A percentile compares a stretch with the other conserved stretches of the same genome.
Conservation (phyloP, 1,140 invertebrate species). For the Pseudomyrmex gracilis region DNA sequence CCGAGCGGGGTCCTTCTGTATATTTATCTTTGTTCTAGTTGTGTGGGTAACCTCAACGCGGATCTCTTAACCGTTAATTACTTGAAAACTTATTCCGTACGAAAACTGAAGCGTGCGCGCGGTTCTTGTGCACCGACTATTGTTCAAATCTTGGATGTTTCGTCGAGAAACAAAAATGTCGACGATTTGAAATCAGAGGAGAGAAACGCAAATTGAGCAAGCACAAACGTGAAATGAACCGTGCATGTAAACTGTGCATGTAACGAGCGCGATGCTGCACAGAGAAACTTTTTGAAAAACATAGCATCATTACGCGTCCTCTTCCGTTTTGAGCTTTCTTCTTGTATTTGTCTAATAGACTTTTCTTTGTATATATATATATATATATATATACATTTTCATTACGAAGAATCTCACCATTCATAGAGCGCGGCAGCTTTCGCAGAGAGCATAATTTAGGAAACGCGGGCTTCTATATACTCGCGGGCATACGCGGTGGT, state of each 20-base stretch:
- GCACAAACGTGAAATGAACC: background rate
- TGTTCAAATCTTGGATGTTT: background rate
- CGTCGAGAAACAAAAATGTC: background rate
- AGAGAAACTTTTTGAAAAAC: background rate
- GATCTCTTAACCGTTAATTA: background rate
- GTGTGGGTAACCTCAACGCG: background rate
- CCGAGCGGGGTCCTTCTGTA: background rate
- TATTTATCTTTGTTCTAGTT: constrained; percentile 34
- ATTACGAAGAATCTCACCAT: constrained; percentile 3
- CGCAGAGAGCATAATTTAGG: constrained; percentile 3
- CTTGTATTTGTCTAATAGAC: background rate
- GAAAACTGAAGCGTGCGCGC: constrained; percentile 3
- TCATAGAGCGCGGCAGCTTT: background rate
- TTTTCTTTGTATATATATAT: background rate
- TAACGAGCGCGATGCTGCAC: background rate
- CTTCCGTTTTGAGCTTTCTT: background rate
- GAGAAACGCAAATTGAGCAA: background rate
- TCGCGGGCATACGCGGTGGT: background rate
- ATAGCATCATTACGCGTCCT: background rate
- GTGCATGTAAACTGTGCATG: background rate
- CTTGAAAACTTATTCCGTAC: background rate
- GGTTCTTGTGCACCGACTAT: too few relatives aligned
- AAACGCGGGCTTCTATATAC: background rate
- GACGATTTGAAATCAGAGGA: background rate
- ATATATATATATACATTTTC: background rate